These are phyloP conservation scores for Pterois miles DNA, from an alignment of 2,797 vertebrate species.

Conservation along the genomic window DNA sequence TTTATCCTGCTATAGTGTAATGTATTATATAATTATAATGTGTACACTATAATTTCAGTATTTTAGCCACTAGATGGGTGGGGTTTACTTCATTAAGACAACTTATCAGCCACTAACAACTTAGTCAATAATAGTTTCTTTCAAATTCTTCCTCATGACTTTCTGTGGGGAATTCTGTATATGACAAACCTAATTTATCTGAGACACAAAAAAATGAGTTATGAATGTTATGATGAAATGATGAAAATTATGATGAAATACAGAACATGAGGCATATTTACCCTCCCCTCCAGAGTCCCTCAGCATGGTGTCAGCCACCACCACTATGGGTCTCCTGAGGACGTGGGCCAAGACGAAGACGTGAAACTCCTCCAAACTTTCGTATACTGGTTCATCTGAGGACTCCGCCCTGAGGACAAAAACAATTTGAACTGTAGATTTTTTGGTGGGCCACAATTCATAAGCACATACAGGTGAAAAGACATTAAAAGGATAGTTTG, in stretches of 20 bases:
- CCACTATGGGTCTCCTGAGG: slow-evolving; percentile 92
- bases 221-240: not conserved
- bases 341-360: slow-evolving; percentile 97
- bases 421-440: not conserved
- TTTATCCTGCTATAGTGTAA: too few relatives aligned
- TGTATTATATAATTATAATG: too few relatives aligned
- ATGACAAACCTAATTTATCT: not conserved
- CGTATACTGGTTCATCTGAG: slow-evolving; percentile 94
- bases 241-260: not conserved
- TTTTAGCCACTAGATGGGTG: not conserved
- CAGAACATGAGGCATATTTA: slow-evolving; percentile 49
- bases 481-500: too few relatives aligned
- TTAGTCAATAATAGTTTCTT: not conserved
- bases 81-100: not conserved
- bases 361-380: slow-evolving; percentile 97
- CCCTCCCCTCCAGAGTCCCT: slow-evolving; percentile 97
- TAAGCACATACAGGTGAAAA: not conserved
- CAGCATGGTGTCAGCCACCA: slow-evolving; percentile 98
- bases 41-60: too few relatives aligned
- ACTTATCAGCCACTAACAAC: not conserved
- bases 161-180: not conserved
- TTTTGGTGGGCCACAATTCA: not conserved
- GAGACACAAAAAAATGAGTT: too few relatives aligned
- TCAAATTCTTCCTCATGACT: not conserved
- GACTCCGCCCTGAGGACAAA: slow-evolving; percentile 84